Base-by-base conservation (phyloP, 2,797 vertebrate genomes). In the Phyllotis vaccarum region DNA sequence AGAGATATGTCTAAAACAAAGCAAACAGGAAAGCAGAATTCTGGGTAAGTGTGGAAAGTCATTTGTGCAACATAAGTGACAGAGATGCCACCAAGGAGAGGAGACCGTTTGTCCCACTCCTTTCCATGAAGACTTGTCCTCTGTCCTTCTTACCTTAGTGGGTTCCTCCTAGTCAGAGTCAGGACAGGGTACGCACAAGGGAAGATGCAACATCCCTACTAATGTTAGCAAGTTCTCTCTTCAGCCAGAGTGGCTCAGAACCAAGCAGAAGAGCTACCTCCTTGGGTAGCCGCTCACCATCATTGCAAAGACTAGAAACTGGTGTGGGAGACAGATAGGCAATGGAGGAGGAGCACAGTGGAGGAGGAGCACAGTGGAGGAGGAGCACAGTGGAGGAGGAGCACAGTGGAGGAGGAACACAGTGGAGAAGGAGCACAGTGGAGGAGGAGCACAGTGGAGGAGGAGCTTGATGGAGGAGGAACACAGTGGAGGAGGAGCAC, bases 261-360 rank as follows among this genome's bases (percentile, higher is more conserved):
- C 7, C 2, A 2, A 46, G 66, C 0, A 17, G 19, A 62, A 22
- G 49, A 60, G 10, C 8, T 17, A 31, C 1, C 4, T 43, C 12
- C 43, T 37, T 29, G 24, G 11, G 1, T 5, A 24, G 24, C 7
- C 3, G 1, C 29, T 68, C 7, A 1, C 4, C 13, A 49, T 62
- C 24, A 60, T 66, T 40, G 49, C 17, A 64, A 56, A 85, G 43
- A 11, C 31, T 21, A 16, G 11, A 60, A 40, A 60, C 22, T 40
- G 12, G 29, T 58, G 12, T 52, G 12, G 58, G 24, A 1, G 1
- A 2, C 49, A 52, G 24, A 52, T 6, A 58, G 40, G 10, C 14
- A 29, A 12, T 13, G 2, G 13, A 7, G n/a, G 40, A 75, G 40
- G 72, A 46, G 6, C 12, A 29, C 13, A n/a, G n/a, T 78, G 17